Base-by-base conservation (phyloP, 2,113 vertebrate genomes). In the Cyrtonyx montezumae region DNA sequence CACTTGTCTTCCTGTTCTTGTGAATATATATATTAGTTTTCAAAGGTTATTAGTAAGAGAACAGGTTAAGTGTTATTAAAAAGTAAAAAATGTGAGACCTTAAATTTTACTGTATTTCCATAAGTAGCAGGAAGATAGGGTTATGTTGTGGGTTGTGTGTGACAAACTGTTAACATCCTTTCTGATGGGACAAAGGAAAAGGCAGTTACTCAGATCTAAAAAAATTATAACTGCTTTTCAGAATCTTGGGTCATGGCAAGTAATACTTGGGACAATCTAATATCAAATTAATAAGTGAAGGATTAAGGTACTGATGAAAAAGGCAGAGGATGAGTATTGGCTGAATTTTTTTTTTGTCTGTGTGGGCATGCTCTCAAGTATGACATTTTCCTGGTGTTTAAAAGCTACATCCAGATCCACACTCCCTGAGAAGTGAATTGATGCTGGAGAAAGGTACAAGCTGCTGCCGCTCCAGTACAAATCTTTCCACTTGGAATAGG, bases 121-220 rank as follows among this genome's bases (percentile, higher is more conserved):
- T 7, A 37, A 79, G 37, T 7, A n/a, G 5, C 32, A 53, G 37
- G 71, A 73, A 73, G 71, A 45, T 73, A 15, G 68, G 37, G 30
- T 17, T 4, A 8, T 37, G 49, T 40, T 80, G 65, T 67, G 56
- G 32, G 55, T 80, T 70, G 26, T 43, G 46, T 66, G 19, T 91
- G 80, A 70, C 61, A 70, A 43, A 16, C 34, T 85, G 70, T 11
- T 63, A 51, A 34, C 34, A 23, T 67, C 26, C 61, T 6, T 2
- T 25, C 76, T 88, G 88, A 74, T 36, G 70, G 68, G 59, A 75
- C 49, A 68, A 56, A 77, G 62, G 63, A 36, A 26, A 90, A 77
- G 40, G 40, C 12, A 87, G 65, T 66, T 34, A 28, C 12, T 74
- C 25, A 30, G 4, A 40, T 53, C 40, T 8, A 2, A 93, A 82